Conservation (phyloP, 2,113 vertebrate species). For the Rattus norvegicus region GRCr8 NC_086027.1:112425501-112426000, state of each 20-base stretch:
- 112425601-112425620: neutral
- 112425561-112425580: neutral
- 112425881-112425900: too few relatives aligned
- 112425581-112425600: rapidly evolving
- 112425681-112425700: neutral
- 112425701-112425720: neutral
- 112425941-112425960: slow-evolving; percentile 42
- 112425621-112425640: neutral
- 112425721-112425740: neutral
- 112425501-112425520: neutral
- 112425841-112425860: neutral
- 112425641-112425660: neutral
- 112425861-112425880: too few relatives aligned
- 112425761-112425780: neutral
- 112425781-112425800: neutral
- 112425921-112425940: neutral
- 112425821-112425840: neutral
- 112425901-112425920: neutral
- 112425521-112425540: neutral
- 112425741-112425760: neutral
- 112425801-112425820: neutral
- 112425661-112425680: neutral
- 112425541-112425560: neutral
- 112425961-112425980: neutral
- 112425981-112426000: neutral